Percentiles rank a stretch among this genome's conserved stretches.
phyloP scores from a whole-genome alignment of 2,888 invertebrate species.

The Thecophora atra region DNA sequence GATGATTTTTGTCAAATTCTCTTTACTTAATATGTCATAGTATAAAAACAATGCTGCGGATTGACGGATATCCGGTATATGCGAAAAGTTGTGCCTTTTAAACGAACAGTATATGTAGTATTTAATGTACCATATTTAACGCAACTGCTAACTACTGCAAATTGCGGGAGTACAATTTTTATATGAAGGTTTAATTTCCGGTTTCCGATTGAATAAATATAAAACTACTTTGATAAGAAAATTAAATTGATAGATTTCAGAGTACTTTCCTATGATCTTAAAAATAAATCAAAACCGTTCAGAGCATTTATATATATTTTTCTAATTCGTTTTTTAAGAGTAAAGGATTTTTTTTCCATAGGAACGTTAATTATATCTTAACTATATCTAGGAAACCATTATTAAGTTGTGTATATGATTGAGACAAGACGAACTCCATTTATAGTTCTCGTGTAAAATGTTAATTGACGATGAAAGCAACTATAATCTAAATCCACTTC shows the following conservation, averaged over 20 bases:
- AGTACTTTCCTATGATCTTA: too few species aligned
- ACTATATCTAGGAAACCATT: neutral
- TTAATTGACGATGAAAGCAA: neutral
- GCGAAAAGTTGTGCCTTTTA: conserved; percentile 43
- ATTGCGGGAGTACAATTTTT: conserved; percentile 5
- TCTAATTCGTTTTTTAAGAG: too few species aligned
- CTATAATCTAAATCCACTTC: neutral
- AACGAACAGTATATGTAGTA: neutral
- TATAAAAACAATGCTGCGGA: conserved; percentile 5
- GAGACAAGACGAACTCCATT: neutral
- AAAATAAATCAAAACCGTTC: too few species aligned
- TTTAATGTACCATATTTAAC: neutral
- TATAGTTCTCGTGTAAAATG: neutral
- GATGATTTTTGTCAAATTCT: too few species aligned
- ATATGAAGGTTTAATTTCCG: too few species aligned
- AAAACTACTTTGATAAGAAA: too few species aligned
- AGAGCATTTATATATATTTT: too few species aligned
- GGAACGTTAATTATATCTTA: neutral
- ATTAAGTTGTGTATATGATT: neutral
- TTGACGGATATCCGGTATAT: conserved; percentile 41
- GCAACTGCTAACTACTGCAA: neutral
- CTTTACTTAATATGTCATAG: conserved; percentile 7
- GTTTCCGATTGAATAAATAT: too few species aligned
- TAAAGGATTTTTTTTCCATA: too few species aligned
- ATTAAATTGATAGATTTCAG: too few species aligned